Percentiles rank a stretch among this genome's conserved stretches.
Conservation (phyloP, 2,797 vertebrate species). For the Epinephelus awoara region DNA sequence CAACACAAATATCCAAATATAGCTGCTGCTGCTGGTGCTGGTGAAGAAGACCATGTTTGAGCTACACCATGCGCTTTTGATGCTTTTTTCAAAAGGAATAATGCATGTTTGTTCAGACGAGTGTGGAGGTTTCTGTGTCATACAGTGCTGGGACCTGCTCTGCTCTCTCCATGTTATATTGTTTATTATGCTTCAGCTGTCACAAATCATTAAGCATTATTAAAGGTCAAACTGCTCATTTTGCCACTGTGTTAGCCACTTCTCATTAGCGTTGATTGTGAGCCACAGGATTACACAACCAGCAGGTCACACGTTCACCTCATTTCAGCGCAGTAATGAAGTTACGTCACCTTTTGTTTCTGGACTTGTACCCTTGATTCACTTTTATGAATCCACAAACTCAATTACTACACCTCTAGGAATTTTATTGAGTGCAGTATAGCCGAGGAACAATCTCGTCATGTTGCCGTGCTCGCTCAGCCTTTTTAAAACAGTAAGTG, state of each 20-base stretch:
- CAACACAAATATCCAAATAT: constrained; percentile 28
- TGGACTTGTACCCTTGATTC: not conserved
- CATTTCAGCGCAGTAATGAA: constrained; percentile 5
- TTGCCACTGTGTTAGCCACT: constrained; percentile 16
- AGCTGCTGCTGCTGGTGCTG: not conserved
- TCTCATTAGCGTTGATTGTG: constrained; percentile 60
- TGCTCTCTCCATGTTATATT: constrained; percentile 19
- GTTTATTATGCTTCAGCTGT: constrained; percentile 49
- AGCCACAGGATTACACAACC: constrained; percentile 68
- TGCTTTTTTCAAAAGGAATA: constrained; percentile 24
- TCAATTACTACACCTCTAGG: not conserved
- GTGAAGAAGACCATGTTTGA: not conserved
- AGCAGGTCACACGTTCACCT: constrained; percentile 19
- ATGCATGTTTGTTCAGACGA: constrained; percentile 18
- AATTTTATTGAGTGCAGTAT: not conserved
- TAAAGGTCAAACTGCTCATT: constrained; percentile 29
- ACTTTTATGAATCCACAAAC: not conserved
- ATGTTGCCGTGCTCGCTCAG: not conserved
- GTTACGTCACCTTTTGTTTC: constrained; percentile 7
- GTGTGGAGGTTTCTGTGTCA: not conserved
- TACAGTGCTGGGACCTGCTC: not conserved
- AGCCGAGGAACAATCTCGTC: too few relatives aligned
- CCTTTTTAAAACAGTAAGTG: not conserved
- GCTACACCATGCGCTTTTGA: constrained; percentile 10
- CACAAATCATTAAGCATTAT: constrained; percentile 44